These are phyloP conservation scores for Caranx melampygus DNA, from an alignment of 2,113 vertebrate genomes.

Conservation along the genomic window DNA sequence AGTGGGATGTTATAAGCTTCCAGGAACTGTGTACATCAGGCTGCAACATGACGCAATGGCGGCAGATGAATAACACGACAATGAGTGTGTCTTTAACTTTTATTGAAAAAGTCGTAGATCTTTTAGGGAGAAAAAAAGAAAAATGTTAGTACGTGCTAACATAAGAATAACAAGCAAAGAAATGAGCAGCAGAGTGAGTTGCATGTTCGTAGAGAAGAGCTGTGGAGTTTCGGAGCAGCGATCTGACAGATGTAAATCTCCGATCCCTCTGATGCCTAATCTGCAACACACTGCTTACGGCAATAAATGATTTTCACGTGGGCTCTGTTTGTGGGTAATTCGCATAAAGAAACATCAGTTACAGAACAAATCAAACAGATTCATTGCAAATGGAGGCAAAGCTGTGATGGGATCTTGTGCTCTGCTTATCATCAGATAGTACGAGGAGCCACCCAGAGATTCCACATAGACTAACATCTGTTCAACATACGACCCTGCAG, in stretches of 20 bases:
- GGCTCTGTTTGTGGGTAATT: conserved; percentile 40
- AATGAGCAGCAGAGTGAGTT: background rate
- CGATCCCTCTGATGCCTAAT: conserved; percentile 15
- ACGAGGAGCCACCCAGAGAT: conserved; percentile 73
- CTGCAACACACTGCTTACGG: conserved; percentile 14
- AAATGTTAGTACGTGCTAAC: too few relatives aligned
- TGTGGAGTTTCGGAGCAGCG: background rate
- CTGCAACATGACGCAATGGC: too few relatives aligned
- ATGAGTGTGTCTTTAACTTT: too few relatives aligned
- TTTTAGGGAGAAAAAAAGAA: too few relatives aligned
- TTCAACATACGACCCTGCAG: conserved; percentile 68
- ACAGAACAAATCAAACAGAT: conserved; percentile 61
- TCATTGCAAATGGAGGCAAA: conserved; percentile 64
- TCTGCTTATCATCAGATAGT: conserved; percentile 70
- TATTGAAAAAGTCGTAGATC: too few relatives aligned
- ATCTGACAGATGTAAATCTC: conserved; percentile 16
- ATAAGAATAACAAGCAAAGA: too few relatives aligned
- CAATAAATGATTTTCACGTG: conserved; percentile 4
- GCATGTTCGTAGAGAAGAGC: background rate
- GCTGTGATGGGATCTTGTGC: conserved; percentile 61
- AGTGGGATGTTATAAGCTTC: too few relatives aligned
- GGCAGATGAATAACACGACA: too few relatives aligned
- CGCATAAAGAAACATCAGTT: conserved; percentile 34
- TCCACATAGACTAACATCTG: conserved; percentile 76
- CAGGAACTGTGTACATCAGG: too few relatives aligned